Conservation (phyloP, 2,113 vertebrate genomes). For the Oreotragus oreotragus region DNA sequence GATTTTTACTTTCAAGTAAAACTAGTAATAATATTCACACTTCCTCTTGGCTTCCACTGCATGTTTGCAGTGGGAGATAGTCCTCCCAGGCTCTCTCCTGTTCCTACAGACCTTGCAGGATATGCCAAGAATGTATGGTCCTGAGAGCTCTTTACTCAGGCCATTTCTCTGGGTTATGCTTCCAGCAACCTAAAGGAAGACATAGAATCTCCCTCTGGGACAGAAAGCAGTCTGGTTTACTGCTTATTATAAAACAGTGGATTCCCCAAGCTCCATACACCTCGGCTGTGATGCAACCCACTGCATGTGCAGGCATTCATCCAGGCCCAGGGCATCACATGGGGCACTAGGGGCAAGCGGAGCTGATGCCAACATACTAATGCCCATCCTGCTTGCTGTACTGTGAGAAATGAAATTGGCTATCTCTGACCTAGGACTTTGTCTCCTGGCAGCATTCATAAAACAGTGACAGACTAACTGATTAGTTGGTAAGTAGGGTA, state of each 20-base stretch:
- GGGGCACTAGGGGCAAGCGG: background rate
- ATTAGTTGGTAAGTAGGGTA: background rate
- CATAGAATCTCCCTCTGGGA: background rate
- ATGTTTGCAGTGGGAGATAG: background rate
- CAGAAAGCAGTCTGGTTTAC: background rate
- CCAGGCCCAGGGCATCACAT: background rate
- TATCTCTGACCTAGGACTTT: background rate
- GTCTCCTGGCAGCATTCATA: background rate
- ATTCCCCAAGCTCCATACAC: background rate
- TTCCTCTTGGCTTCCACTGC: background rate
- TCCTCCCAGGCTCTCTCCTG: background rate
- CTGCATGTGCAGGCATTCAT: background rate
- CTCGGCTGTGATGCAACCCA: background rate
- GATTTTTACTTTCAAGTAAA: slow-evolving; percentile 16
- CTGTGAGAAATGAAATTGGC: background rate
- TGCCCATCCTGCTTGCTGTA: background rate
- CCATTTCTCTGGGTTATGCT: background rate
- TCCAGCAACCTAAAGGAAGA: background rate
- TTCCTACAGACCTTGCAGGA: background rate
- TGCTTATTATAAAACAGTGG: background rate
- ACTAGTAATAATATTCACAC: background rate
- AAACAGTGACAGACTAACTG: background rate
- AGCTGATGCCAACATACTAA: background rate
- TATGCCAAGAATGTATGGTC: background rate
- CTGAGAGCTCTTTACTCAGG: background rate